A percentile compares a stretch with the other conserved stretches of the same genome.
Evolutionary conservation across 2,888 invertebrate species (phyloP).

Genomic region (Conchocele bisecta): DNA sequence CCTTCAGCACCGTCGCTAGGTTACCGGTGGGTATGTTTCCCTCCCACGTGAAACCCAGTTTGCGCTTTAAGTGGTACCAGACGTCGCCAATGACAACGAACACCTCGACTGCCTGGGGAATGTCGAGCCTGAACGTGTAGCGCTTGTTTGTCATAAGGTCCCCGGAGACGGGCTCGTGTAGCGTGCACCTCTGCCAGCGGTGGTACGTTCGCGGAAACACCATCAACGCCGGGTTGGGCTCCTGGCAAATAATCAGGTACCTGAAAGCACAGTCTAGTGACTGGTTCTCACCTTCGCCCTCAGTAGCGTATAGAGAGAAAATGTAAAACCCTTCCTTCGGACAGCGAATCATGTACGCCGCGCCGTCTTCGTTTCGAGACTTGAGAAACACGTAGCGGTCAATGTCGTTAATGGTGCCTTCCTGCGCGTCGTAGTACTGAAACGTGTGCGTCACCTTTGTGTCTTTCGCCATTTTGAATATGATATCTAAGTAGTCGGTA

Average conservation of each 20-base stretch:
- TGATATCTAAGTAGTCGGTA: constrained; percentile 77
- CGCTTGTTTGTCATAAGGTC: constrained; percentile 78
- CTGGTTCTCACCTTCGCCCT: constrained; percentile 55
- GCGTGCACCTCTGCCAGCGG: constrained; percentile 77
- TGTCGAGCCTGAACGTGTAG: constrained; percentile 77
- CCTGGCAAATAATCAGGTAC: constrained; percentile 79
- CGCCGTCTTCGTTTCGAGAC: constrained; percentile 73
- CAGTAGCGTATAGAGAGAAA: constrained; percentile 78
- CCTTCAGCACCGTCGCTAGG: constrained; percentile 65
- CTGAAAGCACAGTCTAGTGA: constrained; percentile 78
- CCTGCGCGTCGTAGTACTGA: constrained; percentile 76
- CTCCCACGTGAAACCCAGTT: constrained; percentile 76
- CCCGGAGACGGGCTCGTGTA: constrained; percentile 79
- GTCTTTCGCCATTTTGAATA: constrained; percentile 71
- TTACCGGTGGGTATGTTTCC: constrained; percentile 74
- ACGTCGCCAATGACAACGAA: constrained; percentile 77
- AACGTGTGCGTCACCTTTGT: constrained; percentile 78
- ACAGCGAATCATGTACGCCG: constrained; percentile 79
- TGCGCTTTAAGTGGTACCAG: constrained; percentile 77
- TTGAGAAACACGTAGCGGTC: constrained; percentile 78
- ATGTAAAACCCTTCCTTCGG: constrained; percentile 80
- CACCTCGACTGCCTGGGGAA: constrained; percentile 77
- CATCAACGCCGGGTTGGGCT: constrained; percentile 69
- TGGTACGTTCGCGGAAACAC: constrained; percentile 78
- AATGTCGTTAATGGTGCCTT: constrained; percentile 73